phyloP scores from a whole-genome alignment of 2,888 invertebrate species.

The Cactoblastis cactorum region DNA sequence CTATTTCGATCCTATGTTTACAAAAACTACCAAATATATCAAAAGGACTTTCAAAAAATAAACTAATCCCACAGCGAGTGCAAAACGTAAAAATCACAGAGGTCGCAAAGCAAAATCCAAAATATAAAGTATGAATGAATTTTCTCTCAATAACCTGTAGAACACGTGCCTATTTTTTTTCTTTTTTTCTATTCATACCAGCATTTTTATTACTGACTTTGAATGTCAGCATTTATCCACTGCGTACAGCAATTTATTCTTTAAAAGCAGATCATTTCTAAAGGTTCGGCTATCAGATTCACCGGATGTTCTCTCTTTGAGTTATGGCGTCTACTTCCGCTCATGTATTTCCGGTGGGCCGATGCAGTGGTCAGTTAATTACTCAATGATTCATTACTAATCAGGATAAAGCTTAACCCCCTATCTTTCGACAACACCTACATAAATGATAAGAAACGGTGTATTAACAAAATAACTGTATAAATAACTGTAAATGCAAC shows the following conservation, averaged over 20 bases:
- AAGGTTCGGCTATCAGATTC: constrained; percentile 50
- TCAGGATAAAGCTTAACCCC: constrained; percentile 32
- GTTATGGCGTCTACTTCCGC: constrained; percentile 70
- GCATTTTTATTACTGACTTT: background rate
- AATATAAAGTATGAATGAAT: too few relatives aligned
- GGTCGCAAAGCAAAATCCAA: too few relatives aligned
- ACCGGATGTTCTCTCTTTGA: constrained; percentile 63
- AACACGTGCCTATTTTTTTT: too few relatives aligned
- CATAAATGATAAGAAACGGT: background rate
- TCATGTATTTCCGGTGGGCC: constrained; percentile 63
- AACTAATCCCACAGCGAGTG: too few relatives aligned
- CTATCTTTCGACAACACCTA: background rate
- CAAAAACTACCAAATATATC: too few relatives aligned
- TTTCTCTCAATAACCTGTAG: too few relatives aligned
- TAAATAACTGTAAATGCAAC: too few relatives aligned
- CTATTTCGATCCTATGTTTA: too few relatives aligned
- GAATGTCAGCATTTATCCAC: background rate
- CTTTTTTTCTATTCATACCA: too few relatives aligned
- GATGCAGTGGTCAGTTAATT: constrained; percentile 58
- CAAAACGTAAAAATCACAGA: too few relatives aligned
- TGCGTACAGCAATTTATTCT: constrained; percentile 13
- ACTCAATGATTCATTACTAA: constrained; percentile 66
- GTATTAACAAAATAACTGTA: background rate
- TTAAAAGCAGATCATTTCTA: constrained; percentile 20
- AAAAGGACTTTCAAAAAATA: too few relatives aligned